Base-by-base conservation (phyloP, 2,797 vertebrate species). In the Passerculus sandwichensis region DNA sequence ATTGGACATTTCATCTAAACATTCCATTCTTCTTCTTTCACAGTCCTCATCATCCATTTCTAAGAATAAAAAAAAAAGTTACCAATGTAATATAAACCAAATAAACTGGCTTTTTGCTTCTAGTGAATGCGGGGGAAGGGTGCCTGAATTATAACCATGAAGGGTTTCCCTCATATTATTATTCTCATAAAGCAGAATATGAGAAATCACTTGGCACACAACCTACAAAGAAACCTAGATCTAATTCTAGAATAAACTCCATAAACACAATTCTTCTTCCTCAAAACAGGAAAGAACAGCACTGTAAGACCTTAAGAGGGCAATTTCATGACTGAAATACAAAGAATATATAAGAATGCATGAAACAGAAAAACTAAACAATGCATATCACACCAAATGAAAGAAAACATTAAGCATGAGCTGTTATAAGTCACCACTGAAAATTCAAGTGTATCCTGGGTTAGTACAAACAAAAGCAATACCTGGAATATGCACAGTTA, bases 11-110 rank as follows among this genome's bases (percentile, higher is more conserved):
- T 99, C 99, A 97, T 99, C 99, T 97, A 99, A 98, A 82, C 99
- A 99, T 93, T 99, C 99, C 98, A 99, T 99, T 98, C 99, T 98
- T 97, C 99, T 99, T 98, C 99, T 99, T 98, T 99, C 99, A 92
- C 99, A 99, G 94, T 99, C 99, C 82, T 99, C 99, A 97, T 99
- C 99, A 76, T 99, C 99, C 99, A 99, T 99, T 98, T 99, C 99
- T 99, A 97, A 75, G 75, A 94, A 96, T 38, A 29, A 89, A 87
- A 93, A 96, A 80, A 78, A 45, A 30, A 30, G 4, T 59, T 56
- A 92, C 72, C 32, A 64, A 66, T 5, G 8, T 40, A 59, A 76
- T 7, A 10, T 10, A 61, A 75, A 73, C 4, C 10, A 76, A 87
- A 88, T 38, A 75, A 86, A 85, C 32, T 29, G 40, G 9, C 5